These are phyloP conservation scores for Protula sp. DNA, from an alignment of 2,888 invertebrate genomes.

Conservation along the genomic window DNA sequence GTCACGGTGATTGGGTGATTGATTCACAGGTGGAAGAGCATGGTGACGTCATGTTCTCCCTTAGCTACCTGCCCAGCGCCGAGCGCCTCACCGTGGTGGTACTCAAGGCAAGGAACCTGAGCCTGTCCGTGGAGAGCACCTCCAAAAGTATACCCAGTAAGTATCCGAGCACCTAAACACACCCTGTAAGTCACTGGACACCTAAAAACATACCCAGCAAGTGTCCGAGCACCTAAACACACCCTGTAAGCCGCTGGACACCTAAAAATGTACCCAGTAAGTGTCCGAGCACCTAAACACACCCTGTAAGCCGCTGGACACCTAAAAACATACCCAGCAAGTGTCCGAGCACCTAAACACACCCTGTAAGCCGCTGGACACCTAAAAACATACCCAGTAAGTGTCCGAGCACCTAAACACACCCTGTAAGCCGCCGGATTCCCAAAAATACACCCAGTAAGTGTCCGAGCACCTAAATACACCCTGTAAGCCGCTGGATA, in stretches of 20 bases:
- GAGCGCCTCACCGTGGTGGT: constrained; percentile 78
- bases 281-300: too few relatives aligned
- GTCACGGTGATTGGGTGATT: too few relatives aligned
- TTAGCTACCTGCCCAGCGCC: constrained; percentile 83
- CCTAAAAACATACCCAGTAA: constrained; percentile 34
- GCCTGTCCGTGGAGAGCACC: constrained; percentile 29
- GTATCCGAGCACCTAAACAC: too few relatives aligned
- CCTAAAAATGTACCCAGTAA: constrained; percentile 34
- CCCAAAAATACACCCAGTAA: too few relatives aligned
- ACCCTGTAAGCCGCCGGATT: background rate
- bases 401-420: too few relatives aligned
- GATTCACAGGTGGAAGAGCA: constrained; percentile 31
- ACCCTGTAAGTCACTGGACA: background rate
- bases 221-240: background rate
- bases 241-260: too few relatives aligned
- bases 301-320: background rate
- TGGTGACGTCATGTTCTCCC: constrained; percentile 70
- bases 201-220: too few relatives aligned
- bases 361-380: too few relatives aligned
- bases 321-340: too few relatives aligned
- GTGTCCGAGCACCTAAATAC: background rate
- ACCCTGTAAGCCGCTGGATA: too few relatives aligned
- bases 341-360: background rate
- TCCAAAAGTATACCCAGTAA: constrained; percentile 34
- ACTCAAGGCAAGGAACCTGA: constrained; percentile 76